Evolutionary conservation across 2,113 vertebrate species (phyloP), one percentile per base, ranked within the genome.

Genomic region (Sebastes fasciatus): DNA sequence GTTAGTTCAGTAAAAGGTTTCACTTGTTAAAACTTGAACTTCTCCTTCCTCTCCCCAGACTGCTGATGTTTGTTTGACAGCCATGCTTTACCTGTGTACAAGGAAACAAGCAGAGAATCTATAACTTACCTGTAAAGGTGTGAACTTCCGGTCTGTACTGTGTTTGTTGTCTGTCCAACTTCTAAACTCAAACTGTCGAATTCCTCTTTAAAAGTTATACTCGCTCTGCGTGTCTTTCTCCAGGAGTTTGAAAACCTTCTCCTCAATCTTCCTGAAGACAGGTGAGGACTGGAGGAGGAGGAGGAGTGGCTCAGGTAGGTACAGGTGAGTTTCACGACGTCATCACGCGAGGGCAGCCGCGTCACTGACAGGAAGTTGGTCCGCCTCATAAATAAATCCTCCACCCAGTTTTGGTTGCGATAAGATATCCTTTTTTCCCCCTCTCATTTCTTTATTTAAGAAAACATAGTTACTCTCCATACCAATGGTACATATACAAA

Each of bases 301-400:
- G 26, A 34, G 26, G 26, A 34, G 26, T 34, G 26, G 26, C 26
- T 34, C 26, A 34, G 26, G 26, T 34, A 34, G 0, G 26, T 34
- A 66, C 80, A 92, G 93, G 92, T 92, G 78, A 84, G 88, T 94
- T 92, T 93, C 91, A n/a, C 2, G 1, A 90, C 93, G 93, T 91
- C 87, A 91, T 80, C 82, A 87, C 91, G 91, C 49, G 1, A 21
- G 58, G 0, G 42, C 2, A 1, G 66, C 26, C 26, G 26, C 40
- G 45, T 42, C 21, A n/a, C 12, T 2, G 0, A 23, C 69, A 2
- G 81, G 87, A 85, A 88, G 62, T 48, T 12, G 6, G n/a, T 52
- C 14, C 23, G 12, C 14, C 4, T n/a, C 2, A 1, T 34, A 21
- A 66, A 65, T 48, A 16, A 46, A 5, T 11, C n/a, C 64, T n/a